Evolutionary conservation across 35 echinoderm and acorn worm species (phyloP).

Genomic region (Acanthaster planci): DNA sequence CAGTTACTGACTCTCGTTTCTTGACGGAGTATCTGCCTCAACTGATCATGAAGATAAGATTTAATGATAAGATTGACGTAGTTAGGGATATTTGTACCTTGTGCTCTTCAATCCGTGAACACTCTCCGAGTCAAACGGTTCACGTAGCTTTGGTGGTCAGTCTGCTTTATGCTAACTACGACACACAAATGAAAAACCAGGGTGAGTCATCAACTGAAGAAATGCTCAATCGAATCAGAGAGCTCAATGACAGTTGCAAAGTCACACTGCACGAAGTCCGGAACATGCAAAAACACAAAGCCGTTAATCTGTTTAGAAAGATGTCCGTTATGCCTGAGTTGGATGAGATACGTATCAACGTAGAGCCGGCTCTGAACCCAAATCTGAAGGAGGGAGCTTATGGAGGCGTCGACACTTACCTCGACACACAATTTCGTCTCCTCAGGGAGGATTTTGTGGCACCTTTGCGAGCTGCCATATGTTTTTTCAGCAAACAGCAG

Average conservation of each 20-base stretch:
- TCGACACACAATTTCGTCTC: conserved; percentile 69
- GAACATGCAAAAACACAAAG: neutral
- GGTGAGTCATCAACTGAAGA: neutral
- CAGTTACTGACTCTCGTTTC: conserved; percentile 1
- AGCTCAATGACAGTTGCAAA: neutral
- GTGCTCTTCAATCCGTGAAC: neutral
- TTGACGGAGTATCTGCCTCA: neutral
- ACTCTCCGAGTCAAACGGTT: neutral
- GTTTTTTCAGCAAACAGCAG: neutral
- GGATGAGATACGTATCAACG: conserved; percentile 24
- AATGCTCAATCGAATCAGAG: neutral
- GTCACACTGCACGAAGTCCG: neutral
- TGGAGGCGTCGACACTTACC: conserved; percentile 37
- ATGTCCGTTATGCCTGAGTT: conserved; percentile 25
- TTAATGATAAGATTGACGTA: neutral
- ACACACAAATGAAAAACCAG: too few relatives aligned
- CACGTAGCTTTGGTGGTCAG: neutral
- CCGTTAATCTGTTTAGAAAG: conserved; percentile 42
- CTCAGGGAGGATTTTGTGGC: conserved; percentile 72
- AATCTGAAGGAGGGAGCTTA: conserved; percentile 64
- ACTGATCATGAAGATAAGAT: neutral
- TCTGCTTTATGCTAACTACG: neutral
- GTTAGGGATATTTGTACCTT: conserved; percentile 8
- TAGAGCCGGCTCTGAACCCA: conserved; percentile 41
- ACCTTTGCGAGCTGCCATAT: conserved; percentile 62